A percentile compares a stretch with the other conserved stretches of the same genome.
phyloP scores from a whole-genome alignment of 1,140 invertebrate species.

The Saccostrea cuccullata region DNA sequence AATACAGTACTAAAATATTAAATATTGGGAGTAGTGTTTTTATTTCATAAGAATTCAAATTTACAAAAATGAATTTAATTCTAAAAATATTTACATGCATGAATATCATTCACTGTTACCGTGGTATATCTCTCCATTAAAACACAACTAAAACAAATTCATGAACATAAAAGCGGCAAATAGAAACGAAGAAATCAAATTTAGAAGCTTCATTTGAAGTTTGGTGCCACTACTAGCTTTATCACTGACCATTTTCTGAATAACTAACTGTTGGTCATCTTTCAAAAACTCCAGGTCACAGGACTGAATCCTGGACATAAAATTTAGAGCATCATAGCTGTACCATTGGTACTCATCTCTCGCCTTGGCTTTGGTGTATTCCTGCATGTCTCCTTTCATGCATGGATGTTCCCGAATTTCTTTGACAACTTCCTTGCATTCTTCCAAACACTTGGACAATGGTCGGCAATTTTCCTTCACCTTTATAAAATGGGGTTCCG shows the following conservation, averaged over 20 bases:
- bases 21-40: too few relatives aligned
- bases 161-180: not conserved
- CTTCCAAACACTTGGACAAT: conserved; percentile 38
- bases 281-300: not conserved
- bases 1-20: too few relatives aligned
- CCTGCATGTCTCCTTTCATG: conserved; percentile 41
- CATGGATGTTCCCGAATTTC: conserved; percentile 46
- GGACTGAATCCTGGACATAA: not conserved
- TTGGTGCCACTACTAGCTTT: not conserved
- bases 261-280: not conserved
- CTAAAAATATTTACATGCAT: too few relatives aligned
- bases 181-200: not conserved
- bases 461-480: conserved; percentile 42
- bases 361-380: not conserved
- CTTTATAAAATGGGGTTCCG: not conserved
- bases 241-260: not conserved
- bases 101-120: too few relatives aligned
- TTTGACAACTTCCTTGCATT: conserved; percentile 44
- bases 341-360: not conserved
- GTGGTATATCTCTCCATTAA: too few relatives aligned
- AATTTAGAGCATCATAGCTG: not conserved
- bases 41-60: too few relatives aligned
- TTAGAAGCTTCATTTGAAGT: not conserved
- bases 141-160: not conserved
- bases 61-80: too few relatives aligned